A percentile compares a stretch with the other conserved stretches of the same genome.
Evolutionary conservation across 2,797 vertebrate species (phyloP).

Genomic region (Microhierax caerulescens): DNA sequence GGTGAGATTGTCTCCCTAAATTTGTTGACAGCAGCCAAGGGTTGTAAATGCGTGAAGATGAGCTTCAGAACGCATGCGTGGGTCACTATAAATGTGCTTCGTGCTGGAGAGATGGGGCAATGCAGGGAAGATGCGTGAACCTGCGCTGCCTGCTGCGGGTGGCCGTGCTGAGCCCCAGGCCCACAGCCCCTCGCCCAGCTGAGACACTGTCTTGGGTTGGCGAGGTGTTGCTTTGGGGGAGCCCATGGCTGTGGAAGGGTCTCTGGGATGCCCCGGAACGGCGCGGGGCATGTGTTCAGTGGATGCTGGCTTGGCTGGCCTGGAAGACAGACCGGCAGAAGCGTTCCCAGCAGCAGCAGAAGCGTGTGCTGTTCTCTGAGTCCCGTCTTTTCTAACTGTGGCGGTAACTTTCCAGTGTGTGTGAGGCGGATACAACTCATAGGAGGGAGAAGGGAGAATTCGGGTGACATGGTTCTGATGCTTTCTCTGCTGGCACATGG

Average conservation of each 20-base stretch:
- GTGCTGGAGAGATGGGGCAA: background rate
- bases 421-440: background rate
- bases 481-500: background rate
- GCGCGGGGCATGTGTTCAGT: fast-evolving
- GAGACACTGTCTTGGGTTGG: fast-evolving
- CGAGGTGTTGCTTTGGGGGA: background rate
- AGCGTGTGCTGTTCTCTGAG: background rate
- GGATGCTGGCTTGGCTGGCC: fast-evolving
- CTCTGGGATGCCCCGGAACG: background rate
- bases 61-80: background rate
- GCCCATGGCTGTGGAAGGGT: fast-evolving
- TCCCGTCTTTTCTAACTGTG: background rate
- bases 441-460: background rate
- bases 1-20: background rate
- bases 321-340: background rate
- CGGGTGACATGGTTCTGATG: background rate
- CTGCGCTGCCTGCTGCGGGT: background rate
- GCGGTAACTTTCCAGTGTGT: background rate
- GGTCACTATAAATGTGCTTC: background rate
- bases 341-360: background rate
- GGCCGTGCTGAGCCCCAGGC: background rate
- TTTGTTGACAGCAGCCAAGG: background rate
- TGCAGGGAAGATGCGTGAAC: background rate
- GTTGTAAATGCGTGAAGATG: background rate
- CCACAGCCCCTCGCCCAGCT: fast-evolving